Base-by-base conservation (phyloP, 2,113 vertebrate species). In the Petrocephalus zakoni region DNA sequence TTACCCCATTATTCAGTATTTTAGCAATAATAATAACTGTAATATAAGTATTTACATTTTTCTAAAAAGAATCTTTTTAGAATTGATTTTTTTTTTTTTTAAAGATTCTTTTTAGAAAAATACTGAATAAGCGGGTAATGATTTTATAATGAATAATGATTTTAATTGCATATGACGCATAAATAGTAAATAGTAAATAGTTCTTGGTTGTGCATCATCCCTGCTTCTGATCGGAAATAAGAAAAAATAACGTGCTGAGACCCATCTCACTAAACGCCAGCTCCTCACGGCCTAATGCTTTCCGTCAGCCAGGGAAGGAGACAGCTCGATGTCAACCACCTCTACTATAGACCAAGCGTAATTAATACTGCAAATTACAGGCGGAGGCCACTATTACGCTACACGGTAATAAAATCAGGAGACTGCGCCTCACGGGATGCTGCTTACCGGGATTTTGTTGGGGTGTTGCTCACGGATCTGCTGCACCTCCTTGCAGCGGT, bases 381-480 rank as follows among this genome's bases (percentile, higher is more conserved):
- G 64, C 37, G 49, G 5, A 75, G 47, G 29, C 68, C 87, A 75
- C 87, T 88, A 52, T 53, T 2, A 83, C 13, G 42, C 37, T 47
- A 83, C 15, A 15, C 8, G 46, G 52, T 9, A 88, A 37, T 83
- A 51, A 88, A 29, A 55, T 29, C 5, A 19, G 52, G 6, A 15
- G 21, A 58, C 13, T 17, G 5, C 34, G 22, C 53, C 11, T 51
- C 46, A 15, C 4, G 2, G 52, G 85, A 22, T n/a, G 2, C 68
- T 7, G 53, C 97, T 97, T 93, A 99, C 98, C 4, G 98, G 98
- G 93, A 99, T 99, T 95, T 99, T 99, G 96, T 96, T 99, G 10
- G 98, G 97, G 90, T 99, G 98, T 93, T 99, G 98, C 86, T 99
- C 97, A 2, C 98, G 96, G 94, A 99, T 99, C 95, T 99, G 98